Percentiles rank a stretch among this genome's conserved stretches.
phyloP scores from a whole-genome alignment of 2,888 invertebrate species.

The Volucella bombylans region DNA sequence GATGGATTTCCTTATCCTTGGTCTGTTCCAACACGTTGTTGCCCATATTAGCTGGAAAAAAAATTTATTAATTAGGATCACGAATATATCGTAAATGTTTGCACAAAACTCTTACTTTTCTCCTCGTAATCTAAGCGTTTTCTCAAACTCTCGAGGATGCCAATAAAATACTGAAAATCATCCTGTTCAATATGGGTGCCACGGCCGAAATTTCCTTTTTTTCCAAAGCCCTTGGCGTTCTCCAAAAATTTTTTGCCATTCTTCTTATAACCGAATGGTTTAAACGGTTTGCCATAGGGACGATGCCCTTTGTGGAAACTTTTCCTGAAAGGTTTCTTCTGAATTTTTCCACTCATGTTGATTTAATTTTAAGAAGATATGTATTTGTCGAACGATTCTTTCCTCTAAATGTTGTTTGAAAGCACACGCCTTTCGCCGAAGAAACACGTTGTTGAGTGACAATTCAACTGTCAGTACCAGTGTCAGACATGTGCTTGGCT shows the following conservation, averaged over 20 bases:
- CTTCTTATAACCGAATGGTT: slow-evolving; percentile 69
- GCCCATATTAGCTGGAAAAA: slow-evolving; percentile 83
- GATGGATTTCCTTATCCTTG: slow-evolving; percentile 87
- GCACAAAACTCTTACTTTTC: slow-evolving; percentile 84
- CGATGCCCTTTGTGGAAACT: neutral
- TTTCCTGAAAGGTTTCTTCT: slow-evolving; percentile 6
- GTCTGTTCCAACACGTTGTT: slow-evolving; percentile 90
- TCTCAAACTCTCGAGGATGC: slow-evolving; percentile 88
- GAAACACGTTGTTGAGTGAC: neutral
- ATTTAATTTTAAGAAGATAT: neutral
- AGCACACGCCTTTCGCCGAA: slow-evolving; percentile 1
- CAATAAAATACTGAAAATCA: slow-evolving; percentile 89
- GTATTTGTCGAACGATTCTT: neutral
- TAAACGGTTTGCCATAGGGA: slow-evolving; percentile 11
- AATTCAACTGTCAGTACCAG: too few species aligned
- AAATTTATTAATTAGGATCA: neutral
- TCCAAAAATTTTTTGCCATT: slow-evolving; percentile 82
- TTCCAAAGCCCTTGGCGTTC: slow-evolving; percentile 90
- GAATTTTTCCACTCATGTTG: slow-evolving; percentile 16
- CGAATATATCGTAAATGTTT: neutral
- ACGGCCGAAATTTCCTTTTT: slow-evolving; percentile 88
- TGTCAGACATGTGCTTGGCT: too few species aligned
- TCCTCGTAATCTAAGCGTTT: slow-evolving; percentile 88
- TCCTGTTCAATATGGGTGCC: slow-evolving; percentile 88
- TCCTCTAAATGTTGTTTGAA: neutral